Evolutionary conservation across 2,888 invertebrate genomes (phyloP), one percentile per base, ranked within the genome.

Genomic region (Meghimatium bilineatum): DNA sequence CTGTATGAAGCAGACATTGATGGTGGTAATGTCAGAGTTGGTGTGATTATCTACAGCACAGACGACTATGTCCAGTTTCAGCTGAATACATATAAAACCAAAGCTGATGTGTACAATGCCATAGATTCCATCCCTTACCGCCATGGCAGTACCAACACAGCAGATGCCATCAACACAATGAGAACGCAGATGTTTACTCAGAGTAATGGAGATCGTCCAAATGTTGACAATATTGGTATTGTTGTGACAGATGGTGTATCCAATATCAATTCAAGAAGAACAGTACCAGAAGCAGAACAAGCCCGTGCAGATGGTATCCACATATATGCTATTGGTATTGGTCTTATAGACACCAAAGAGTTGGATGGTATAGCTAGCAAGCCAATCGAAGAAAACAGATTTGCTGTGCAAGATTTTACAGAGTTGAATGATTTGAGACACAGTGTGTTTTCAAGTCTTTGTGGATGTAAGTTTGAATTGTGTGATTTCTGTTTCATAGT

Each of bases 161-260:
- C 89, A 29, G 87, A 86, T 44, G 90, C 87, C 38, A 83, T 91
- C 10, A 81, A 87, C 14, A 83, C 88, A 38, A 87, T 89, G 86
- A 86, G 89, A 44, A 82, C 80, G 29, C 77, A 86, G 69, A 88
- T 89, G 85, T 90, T 83, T 78, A 84, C 82, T 56, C 67, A n/a
- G 74, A 60, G 38, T 49, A 87, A 86, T 79, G 91, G 90, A 26
- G 92, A 92, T 86, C 86, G 92, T 29, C 87, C 88, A 20, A 88
- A 87, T 52, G 91, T 90, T 10, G 88, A 84, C 17, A 91, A 92
- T 85, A 84, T 92, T 44, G 88, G 87, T 67, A 87, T 92, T 36
- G 85, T 92, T 14, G 83, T 92, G 49, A 90, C 91, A 49, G 91
- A 92, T 80, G 92, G 92, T 82, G 88, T 92, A 10, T 92, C 92